A percentile compares a stretch with the other conserved stretches of the same genome.
Conservation (phyloP, 2,113 vertebrate species). For the Natator depressus region DNA sequence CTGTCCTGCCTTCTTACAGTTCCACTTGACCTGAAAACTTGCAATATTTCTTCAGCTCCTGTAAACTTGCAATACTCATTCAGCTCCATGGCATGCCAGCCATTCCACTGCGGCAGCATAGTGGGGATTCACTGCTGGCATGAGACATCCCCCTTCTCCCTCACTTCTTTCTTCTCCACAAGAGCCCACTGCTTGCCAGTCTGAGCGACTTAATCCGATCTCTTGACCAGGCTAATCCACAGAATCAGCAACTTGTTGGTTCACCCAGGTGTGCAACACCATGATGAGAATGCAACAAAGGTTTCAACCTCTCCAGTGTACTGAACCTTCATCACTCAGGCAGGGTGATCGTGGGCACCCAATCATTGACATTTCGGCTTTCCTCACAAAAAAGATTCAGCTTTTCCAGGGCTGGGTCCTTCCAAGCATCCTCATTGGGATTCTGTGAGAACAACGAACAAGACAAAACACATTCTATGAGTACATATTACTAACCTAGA, state of each 20-base stretch:
- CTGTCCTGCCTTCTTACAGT: slow-evolving; percentile 52
- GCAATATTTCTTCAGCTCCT: slow-evolving; percentile 40
- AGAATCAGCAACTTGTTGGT: slow-evolving; percentile 79
- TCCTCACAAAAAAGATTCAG: slow-evolving; percentile 93
- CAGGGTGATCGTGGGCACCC: slow-evolving; percentile 93
- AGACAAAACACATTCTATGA: slow-evolving; percentile 22
- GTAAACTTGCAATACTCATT: slow-evolving; percentile 68
- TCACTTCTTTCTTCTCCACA: slow-evolving; percentile 69
- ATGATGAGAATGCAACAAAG: slow-evolving; percentile 81
- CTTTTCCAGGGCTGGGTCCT: slow-evolving; percentile 91
- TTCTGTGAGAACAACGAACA: slow-evolving; percentile 79
- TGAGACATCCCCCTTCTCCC: slow-evolving; percentile 50
- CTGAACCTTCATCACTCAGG: slow-evolving; percentile 85
- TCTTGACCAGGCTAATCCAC: slow-evolving; percentile 84
- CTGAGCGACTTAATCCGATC: slow-evolving; percentile 81
- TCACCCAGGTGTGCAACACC: slow-evolving; percentile 79
- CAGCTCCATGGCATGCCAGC: slow-evolving; percentile 60
- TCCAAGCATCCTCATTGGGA: slow-evolving; percentile 90
- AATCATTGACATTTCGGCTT: slow-evolving; percentile 91
- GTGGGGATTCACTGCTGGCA: slow-evolving; percentile 33
- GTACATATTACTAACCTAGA: neutral
- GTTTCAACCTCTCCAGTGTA: slow-evolving; percentile 67
- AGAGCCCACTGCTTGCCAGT: slow-evolving; percentile 76
- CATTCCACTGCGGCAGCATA: slow-evolving; percentile 44
- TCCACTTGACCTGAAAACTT: slow-evolving; percentile 50